Evolutionary conservation across 2,113 vertebrate species (phyloP), one percentile per base, ranked within the genome.

Genomic region (Hippocampus zosterae): DNA sequence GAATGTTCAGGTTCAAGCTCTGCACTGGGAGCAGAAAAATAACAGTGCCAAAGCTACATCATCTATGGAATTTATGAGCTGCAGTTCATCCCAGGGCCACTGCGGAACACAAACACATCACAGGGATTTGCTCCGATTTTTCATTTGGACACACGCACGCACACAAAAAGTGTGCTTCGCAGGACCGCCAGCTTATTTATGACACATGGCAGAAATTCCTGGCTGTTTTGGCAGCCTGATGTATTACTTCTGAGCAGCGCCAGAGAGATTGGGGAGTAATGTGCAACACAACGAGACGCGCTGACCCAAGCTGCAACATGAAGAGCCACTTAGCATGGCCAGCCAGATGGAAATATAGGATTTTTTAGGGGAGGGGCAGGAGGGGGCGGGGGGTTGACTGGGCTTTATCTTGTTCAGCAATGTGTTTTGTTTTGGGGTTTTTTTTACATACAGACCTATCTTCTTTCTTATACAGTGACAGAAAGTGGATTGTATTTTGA

Each of bases 21-120:
- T 82, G 83, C 65, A 65, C 80, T 79, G 86, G 84, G 80, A 85
- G 83, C 67, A 85, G 73, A 81, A 81, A 85, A 88, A 86, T 80
- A 89, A 83, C 85, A 83, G 82, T 57, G 83, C 88, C 89, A 90
- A 86, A 88, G 88, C 88, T 89, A 87, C 89, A 91, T 90, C 89
- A 91, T 90, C 78, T 84, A 81, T 81, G 85, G 89, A 90, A 92
- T 91, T 92, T 91, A 92, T 87, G 91, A 92, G 88, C 70, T 75
- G 77, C 79, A 82, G 89, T 90, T 91, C 88, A 91, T 87, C 78
- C 81, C 85, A 84, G 84, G 91, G 89, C 91, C 89, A 85, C 85
- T 81, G 88, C 80, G 62, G 87, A 90, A 91, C 88, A 86, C 89
- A 89, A 90, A 91, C 90, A 91, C 85, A 91, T 91, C 88, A 85